Evolutionary conservation across 2,888 invertebrate genomes (phyloP), one percentile per base, ranked within the genome.

Genomic region (Incurvaria masculella): DNA sequence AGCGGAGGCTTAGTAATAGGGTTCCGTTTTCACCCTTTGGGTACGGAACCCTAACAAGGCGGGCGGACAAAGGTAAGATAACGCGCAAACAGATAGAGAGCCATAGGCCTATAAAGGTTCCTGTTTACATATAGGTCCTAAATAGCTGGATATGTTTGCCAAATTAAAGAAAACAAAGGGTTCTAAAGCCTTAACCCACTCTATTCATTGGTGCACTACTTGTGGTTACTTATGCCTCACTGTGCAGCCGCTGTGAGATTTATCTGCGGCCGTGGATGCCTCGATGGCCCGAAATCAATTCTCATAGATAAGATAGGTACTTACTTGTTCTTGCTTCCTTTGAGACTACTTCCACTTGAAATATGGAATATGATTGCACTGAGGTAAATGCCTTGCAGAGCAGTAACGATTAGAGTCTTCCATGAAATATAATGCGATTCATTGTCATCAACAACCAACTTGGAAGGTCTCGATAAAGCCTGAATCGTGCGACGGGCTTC

Each of bases 361-460:
- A 65, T 54, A 49, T 71, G 66, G 48, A 62, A 53, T 33, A 73
- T 48, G 4, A 74, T 52, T 4, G 65, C 59, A 51, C 66, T 62
- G 20, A 74, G 49, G 52, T 76, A 76, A 41, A 68, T 60, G 11
- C 58, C 68, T 60, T 75, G 74, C 45, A 75, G 42, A 14, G 65
- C 62, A 52, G 70, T 73, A 44, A 75, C 59, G n/a, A 21, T 16
- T n/a, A 18, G 18, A 8, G 39, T 40, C 6, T 46, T 17, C 46
- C 46, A 46, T 20, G 39, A 14, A 27, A 27, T 27, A 27, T 27
- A 10, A 10, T 10, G 14, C 8, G 14, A 8, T 27, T 8, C 10
- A 10, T 8, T 27, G 8, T 14, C 14, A 8, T 27, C 10, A 14
- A 10, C 14, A 27, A 10, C 10, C 8, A 27, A 10, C 27, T 14